A percentile compares a stretch with the other conserved stretches of the same genome.
Evolutionary conservation across 37 sponge, comb jelly and placozoan species (phyloP).

Genomic region (Eunapius fragilis): DNA sequence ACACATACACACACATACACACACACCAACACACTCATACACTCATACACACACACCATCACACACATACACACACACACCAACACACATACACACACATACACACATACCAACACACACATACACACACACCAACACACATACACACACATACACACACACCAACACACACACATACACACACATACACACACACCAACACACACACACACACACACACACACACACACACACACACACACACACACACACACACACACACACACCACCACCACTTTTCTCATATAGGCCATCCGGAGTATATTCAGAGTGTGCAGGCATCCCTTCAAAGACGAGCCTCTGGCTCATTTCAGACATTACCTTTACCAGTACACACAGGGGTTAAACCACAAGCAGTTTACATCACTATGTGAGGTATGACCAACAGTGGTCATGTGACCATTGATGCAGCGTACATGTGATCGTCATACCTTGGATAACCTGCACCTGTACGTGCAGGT

Average conservation of each 20-base stretch:
- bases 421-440: too few relatives aligned
- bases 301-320: conserved; percentile 54
- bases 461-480: too few relatives aligned
- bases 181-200: neutral
- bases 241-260: conserved; percentile 11
- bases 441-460: too few relatives aligned
- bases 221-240: conserved; percentile 1
- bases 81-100: neutral
- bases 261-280: neutral
- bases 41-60: neutral
- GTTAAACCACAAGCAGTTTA: conserved; percentile 38
- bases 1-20: too few relatives aligned
- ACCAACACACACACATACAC: neutral
- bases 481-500: too few relatives aligned
- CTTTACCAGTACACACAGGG: conserved; percentile 63
- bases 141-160: neutral
- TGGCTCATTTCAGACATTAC: neutral
- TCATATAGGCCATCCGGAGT: conserved; percentile 55
- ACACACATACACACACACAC: neutral
- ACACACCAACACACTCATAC: neutral
- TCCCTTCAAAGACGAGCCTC: conserved; percentile 20
- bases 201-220: too few relatives aligned
- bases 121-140: neutral
- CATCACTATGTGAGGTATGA: conserved; percentile 72
- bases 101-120: neutral